Conservation (phyloP, 2,797 vertebrate genomes). For the Steatocranus sp. region DNA sequence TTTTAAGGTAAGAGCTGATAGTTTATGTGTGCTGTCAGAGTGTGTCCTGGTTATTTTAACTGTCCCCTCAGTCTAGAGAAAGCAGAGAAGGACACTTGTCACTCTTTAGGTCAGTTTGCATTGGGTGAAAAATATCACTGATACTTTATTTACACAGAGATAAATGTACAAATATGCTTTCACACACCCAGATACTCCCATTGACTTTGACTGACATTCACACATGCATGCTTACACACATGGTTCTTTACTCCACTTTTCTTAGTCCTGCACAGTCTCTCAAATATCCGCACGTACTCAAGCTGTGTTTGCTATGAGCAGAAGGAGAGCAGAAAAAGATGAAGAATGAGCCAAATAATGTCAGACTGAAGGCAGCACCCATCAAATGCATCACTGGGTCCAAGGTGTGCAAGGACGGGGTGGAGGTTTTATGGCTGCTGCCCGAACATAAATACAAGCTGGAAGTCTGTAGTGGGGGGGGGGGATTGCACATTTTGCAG, state of each 20-base stretch:
- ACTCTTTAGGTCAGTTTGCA: constrained; percentile 5
- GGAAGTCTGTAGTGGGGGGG: background rate
- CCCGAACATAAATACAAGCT: constrained; percentile 63
- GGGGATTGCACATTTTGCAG: constrained; percentile 11
- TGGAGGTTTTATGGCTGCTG: constrained; percentile 56
- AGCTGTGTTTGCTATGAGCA: constrained; percentile 17
- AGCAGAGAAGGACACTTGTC: constrained; percentile 38
- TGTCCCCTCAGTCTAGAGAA: constrained; percentile 23
- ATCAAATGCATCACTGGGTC: constrained; percentile 65
- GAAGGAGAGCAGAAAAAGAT: constrained; percentile 23
- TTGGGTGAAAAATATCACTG: constrained; percentile 13
- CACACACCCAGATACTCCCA: background rate
- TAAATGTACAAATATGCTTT: constrained; percentile 3
- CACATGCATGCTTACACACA: background rate
- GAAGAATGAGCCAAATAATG: constrained; percentile 67
- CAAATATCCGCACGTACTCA: background rate
- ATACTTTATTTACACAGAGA: background rate
- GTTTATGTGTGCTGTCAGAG: background rate
- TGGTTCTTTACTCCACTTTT: background rate
- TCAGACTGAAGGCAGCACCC: constrained; percentile 54
- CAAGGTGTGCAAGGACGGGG: constrained; percentile 64
- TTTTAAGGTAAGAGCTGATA: background rate
- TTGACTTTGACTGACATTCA: constrained; percentile 58
- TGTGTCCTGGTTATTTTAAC: constrained; percentile 5
- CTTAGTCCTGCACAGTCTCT: background rate